Conservation (phyloP, 2,888 invertebrate genomes). For the Lasioglossum zephyrum region DNA sequence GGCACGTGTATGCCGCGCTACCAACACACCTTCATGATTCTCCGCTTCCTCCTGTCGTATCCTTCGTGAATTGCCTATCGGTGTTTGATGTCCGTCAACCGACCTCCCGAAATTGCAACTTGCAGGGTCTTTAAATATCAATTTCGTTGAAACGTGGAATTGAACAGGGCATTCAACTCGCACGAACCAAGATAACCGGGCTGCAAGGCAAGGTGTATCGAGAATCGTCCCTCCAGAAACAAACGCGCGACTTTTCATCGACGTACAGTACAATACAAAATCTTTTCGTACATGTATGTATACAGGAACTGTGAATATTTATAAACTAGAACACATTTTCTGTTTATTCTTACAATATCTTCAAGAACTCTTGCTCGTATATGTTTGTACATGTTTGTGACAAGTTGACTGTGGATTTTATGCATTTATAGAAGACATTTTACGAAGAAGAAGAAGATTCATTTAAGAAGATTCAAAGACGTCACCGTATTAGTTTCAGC, state of each 20-base stretch:
- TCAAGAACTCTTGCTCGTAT: neutral
- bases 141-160: constrained; percentile 7
- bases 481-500: too few relatives aligned
- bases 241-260: neutral
- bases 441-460: too few relatives aligned
- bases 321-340: neutral
- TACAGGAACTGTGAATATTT: neutral
- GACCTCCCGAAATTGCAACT: constrained; percentile 26
- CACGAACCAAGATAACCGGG: neutral
- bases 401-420: too few relatives aligned
- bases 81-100: constrained; percentile 68
- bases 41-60: constrained; percentile 67
- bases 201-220: neutral
- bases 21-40: constrained; percentile 52
- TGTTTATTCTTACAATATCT: neutral
- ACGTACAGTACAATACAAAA: neutral
- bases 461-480: too few relatives aligned
- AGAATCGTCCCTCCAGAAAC: neutral
- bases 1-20: constrained; percentile 58
- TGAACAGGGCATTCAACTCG: neutral
- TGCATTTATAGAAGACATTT: too few relatives aligned
- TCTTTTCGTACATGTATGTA: neutral
- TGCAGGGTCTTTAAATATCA: constrained; percentile 7
- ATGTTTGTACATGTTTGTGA: too few relatives aligned
- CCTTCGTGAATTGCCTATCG: constrained; percentile 76